phyloP scores from a whole-genome alignment of 1,140 invertebrate species.

The Nasonia longicornis region DNA sequence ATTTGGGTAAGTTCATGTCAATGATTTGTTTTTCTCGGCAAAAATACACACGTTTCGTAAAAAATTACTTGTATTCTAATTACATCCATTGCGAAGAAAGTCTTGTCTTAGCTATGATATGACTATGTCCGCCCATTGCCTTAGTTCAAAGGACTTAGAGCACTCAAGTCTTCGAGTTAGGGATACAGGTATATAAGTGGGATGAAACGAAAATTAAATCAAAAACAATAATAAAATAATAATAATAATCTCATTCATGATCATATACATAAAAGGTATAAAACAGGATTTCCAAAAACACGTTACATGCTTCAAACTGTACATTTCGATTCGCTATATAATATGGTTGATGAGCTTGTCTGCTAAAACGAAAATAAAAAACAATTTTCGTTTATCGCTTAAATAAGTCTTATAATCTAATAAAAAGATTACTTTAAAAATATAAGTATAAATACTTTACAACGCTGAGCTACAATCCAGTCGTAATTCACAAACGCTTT shows the following conservation, averaged over 20 bases:
- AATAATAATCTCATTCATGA: slow-evolving; percentile 38
- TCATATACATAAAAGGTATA: slow-evolving; percentile 43
- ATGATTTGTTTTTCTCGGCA: slow-evolving; percentile 20
- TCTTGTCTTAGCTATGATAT: slow-evolving; percentile 63
- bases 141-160: slow-evolving; percentile 45
- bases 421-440: slow-evolving; percentile 49
- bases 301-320: slow-evolving; percentile 22
- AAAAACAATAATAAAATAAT: slow-evolving; percentile 18
- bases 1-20: not conserved
- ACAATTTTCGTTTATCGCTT: slow-evolving; percentile 1
- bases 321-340: slow-evolving; percentile 1
- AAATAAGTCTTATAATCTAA: slow-evolving; percentile 45
- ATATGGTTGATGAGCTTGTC: not conserved
- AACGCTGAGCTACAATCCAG: slow-evolving; percentile 10
- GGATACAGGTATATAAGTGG: not conserved
- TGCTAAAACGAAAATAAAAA: slow-evolving; percentile 3
- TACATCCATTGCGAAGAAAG: slow-evolving; percentile 59
- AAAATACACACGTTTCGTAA: slow-evolving; percentile 21
- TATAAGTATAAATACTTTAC: slow-evolving; percentile 47
- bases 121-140: slow-evolving; percentile 66
- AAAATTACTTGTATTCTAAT: slow-evolving; percentile 42
- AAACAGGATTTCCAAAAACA: slow-evolving; percentile 33
- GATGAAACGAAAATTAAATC: slow-evolving; percentile 2
- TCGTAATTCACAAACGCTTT: slow-evolving; percentile 21
- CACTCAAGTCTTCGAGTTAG: slow-evolving; percentile 8